These are phyloP conservation scores for Hylaea fasciaria DNA, from an alignment of 2,888 invertebrate species.

Conservation along the genomic window DNA sequence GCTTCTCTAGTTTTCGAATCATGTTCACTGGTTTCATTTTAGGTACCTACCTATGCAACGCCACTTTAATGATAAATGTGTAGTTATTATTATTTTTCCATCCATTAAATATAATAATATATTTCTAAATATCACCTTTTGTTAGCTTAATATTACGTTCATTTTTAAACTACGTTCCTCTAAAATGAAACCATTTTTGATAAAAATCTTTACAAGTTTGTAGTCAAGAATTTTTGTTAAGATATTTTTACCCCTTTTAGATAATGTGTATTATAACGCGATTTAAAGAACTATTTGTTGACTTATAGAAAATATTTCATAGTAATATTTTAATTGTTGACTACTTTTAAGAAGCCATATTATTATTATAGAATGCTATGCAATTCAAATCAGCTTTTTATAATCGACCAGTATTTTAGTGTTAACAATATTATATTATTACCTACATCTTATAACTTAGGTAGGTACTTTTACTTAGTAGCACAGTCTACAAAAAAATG, in stretches of 20 bases:
- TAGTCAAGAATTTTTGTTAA: slow-evolving; percentile 68
- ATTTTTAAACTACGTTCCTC: slow-evolving; percentile 25
- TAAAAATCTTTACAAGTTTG: slow-evolving; percentile 77
- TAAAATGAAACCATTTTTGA: slow-evolving; percentile 70
- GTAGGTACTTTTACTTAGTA: slow-evolving; percentile 34
- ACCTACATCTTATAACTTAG: slow-evolving; percentile 28
- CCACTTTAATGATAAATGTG: not conserved
- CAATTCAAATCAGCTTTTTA: slow-evolving; percentile 56
- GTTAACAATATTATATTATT: slow-evolving; percentile 21
- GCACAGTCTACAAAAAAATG: slow-evolving; percentile 8
- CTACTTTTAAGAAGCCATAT: slow-evolving; percentile 77
- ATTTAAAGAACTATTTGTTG: slow-evolving; percentile 59
- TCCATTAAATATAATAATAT: not conserved
- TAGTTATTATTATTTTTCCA: not conserved
- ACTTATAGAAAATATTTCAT: slow-evolving; percentile 65
- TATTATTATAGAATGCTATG: slow-evolving; percentile 64
- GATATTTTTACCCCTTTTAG: slow-evolving; percentile 72
- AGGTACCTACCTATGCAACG: slow-evolving; percentile 43
- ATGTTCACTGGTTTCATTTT: slow-evolving; percentile 54
- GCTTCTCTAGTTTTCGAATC: slow-evolving; percentile 56
- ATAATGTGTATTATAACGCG: slow-evolving; percentile 59
- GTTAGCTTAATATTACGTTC: not conserved
- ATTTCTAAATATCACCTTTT: not conserved
- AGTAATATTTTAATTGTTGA: slow-evolving; percentile 78
- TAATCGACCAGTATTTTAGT: slow-evolving; percentile 63